These are phyloP conservation scores for Amyelois transitella DNA, from an alignment of 1,140 invertebrate genomes.

Conservation along the genomic window DNA sequence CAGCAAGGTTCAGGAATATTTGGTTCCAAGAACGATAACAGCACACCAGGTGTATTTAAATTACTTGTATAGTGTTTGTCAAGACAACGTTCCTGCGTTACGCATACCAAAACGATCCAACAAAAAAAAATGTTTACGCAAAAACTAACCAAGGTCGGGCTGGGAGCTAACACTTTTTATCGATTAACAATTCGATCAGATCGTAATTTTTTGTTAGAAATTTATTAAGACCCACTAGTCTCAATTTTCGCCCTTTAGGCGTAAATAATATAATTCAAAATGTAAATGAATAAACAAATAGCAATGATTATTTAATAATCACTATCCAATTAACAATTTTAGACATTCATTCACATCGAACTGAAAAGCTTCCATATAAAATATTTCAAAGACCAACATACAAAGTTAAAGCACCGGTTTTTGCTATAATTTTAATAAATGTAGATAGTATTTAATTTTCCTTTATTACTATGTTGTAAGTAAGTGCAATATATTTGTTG, in stretches of 20 bases:
- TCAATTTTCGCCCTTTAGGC: background rate
- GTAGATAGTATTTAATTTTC: too few relatives aligned
- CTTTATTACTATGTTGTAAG: too few relatives aligned
- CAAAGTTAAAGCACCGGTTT: too few relatives aligned
- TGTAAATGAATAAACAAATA: background rate
- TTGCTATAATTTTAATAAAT: too few relatives aligned
- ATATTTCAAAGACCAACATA: too few relatives aligned
- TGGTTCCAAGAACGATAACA: background rate
- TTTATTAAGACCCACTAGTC: background rate
- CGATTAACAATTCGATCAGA: background rate
- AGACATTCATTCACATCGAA: too few relatives aligned
- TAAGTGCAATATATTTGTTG: too few relatives aligned
- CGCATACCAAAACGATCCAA: conserved; percentile 1
- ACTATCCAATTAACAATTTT: background rate
- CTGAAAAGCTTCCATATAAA: too few relatives aligned
- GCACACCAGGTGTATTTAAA: background rate
- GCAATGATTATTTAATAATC: too few relatives aligned
- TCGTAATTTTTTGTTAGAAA: background rate
- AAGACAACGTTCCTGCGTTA: background rate
- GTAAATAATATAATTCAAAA: background rate
- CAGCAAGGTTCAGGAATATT: conserved; percentile 4
- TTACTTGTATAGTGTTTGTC: background rate
- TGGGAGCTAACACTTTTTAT: background rate
- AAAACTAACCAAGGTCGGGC: background rate
- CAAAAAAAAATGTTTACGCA: background rate